These are phyloP conservation scores for Orientallactaga bullata DNA, from an alignment of 2,113 vertebrate genomes.

Conservation along the genomic window DNA sequence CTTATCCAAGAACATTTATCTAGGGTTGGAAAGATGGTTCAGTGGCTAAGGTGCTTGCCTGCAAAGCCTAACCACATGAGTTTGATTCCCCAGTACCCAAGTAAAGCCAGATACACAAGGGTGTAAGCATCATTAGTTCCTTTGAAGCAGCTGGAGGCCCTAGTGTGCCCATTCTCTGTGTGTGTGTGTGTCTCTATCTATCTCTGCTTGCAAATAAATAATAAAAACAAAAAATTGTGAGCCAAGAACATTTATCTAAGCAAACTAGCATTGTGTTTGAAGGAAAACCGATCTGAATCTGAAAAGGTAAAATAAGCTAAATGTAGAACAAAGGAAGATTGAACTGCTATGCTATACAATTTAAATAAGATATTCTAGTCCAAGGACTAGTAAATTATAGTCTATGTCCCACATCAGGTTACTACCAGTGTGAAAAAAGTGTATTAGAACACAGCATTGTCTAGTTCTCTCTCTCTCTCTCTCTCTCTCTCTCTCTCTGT, in stretches of 20 bases:
- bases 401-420: not conserved
- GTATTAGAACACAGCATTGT: not conserved
- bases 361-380: not conserved
- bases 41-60: too few relatives aligned
- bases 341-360: not conserved
- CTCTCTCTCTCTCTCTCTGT: too few relatives aligned
- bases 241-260: not conserved
- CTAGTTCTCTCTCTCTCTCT: too few relatives aligned
- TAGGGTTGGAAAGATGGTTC: not conserved
- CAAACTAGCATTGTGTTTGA: not conserved
- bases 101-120: too few relatives aligned
- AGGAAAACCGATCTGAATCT: slow-evolving; percentile 23
- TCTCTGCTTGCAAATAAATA: too few relatives aligned
- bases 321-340: not conserved
- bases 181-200: too few relatives aligned
- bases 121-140: too few relatives aligned
- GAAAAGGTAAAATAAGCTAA: not conserved
- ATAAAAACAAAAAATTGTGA: too few relatives aligned
- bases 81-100: too few relatives aligned
- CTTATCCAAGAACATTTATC: not conserved
- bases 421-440: not conserved
- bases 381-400: not conserved
- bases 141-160: too few relatives aligned
- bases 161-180: too few relatives aligned
- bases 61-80: too few relatives aligned